These are phyloP conservation scores for Eueides isabella DNA, from an alignment of 1,140 invertebrate genomes.

Conservation along the genomic window DNA sequence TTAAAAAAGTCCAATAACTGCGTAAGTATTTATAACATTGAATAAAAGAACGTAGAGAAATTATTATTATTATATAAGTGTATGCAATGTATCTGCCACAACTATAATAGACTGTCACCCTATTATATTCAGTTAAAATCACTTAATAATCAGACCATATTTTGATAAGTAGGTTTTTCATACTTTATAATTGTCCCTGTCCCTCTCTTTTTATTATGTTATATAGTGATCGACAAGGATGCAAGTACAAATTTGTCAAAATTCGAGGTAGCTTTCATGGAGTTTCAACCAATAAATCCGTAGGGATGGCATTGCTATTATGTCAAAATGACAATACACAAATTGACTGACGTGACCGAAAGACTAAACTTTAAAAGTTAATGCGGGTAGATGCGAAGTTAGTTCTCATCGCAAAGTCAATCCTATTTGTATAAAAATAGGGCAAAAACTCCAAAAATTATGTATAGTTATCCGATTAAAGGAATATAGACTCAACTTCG, in stretches of 20 bases:
- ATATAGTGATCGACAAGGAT: constrained; percentile 41
- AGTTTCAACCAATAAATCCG: constrained; percentile 75
- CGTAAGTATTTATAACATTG: no score
- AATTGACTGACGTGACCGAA: constrained; percentile 79
- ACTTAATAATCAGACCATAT: constrained; percentile 70
- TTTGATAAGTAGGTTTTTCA: constrained; percentile 72
- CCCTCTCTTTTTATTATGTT: constrained; percentile 32
- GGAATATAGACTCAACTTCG: constrained; percentile 37
- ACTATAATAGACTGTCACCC: constrained; percentile 59
- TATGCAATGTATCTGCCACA: constrained; percentile 43
- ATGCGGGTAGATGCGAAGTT: constrained; percentile 49
- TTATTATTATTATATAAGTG: constrained; percentile 55
- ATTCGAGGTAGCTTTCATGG: constrained; percentile 68
- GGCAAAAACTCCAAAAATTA: constrained; percentile 30
- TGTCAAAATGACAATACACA: constrained; percentile 80
- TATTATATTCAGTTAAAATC: constrained; percentile 72
- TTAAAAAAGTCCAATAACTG: no score
- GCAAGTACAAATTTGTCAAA: constrained; percentile 56
- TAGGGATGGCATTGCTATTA: constrained; percentile 77
- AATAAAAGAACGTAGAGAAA: not conserved
- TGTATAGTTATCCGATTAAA: not conserved
- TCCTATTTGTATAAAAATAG: constrained; percentile 35
- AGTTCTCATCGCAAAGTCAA: constrained; percentile 37
- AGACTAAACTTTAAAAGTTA: constrained; percentile 78
- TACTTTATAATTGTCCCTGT: constrained; percentile 44